Percentiles rank a stretch among this genome's conserved stretches.
phyloP scores from a whole-genome alignment of 2,797 vertebrate species.

The Darevskia mixta region DNA sequence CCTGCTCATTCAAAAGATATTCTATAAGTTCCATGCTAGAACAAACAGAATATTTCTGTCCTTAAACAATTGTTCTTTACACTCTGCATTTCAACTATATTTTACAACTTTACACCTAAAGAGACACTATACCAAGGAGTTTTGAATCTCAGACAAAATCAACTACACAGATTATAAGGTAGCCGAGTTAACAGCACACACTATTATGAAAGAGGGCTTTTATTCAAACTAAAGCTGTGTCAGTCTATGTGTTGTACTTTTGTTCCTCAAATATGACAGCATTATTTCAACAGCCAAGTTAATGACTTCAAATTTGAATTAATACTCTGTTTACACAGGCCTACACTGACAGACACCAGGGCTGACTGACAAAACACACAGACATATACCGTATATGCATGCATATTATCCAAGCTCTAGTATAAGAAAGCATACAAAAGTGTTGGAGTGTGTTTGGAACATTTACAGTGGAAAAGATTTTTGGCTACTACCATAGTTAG shows the following conservation, averaged over 20 bases:
- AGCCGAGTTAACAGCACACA: conserved; percentile 60
- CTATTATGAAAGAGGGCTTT: conserved; percentile 63
- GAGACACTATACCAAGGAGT: conserved; percentile 19
- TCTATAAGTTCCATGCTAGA: not conserved
- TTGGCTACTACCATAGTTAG: conserved; percentile 8
- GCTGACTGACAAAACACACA: conserved; percentile 67
- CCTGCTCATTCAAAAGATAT: not conserved
- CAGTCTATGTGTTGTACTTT: conserved; percentile 72
- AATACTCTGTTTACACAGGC: conserved; percentile 72
- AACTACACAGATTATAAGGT: conserved; percentile 45
- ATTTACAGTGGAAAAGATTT: not conserved
- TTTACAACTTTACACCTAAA: conserved; percentile 11
- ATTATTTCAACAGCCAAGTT: conserved; percentile 69
- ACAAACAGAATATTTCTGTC: conserved; percentile 8
- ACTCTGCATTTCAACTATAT: conserved; percentile 24
- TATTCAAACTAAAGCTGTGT: conserved; percentile 70
- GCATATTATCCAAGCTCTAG: conserved; percentile 12
- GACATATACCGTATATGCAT: conserved; percentile 49
- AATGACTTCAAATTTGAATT: conserved; percentile 76
- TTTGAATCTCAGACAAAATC: conserved; percentile 49
- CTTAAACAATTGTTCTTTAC: accelerated
- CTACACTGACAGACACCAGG: conserved; percentile 65
- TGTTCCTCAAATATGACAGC: conserved; percentile 71
- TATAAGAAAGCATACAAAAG: not conserved
- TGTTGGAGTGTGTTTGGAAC: conserved; percentile 19